phyloP scores from a whole-genome alignment of 1,140 invertebrate genomes.

The Philotrypesis tridentata region DNA sequence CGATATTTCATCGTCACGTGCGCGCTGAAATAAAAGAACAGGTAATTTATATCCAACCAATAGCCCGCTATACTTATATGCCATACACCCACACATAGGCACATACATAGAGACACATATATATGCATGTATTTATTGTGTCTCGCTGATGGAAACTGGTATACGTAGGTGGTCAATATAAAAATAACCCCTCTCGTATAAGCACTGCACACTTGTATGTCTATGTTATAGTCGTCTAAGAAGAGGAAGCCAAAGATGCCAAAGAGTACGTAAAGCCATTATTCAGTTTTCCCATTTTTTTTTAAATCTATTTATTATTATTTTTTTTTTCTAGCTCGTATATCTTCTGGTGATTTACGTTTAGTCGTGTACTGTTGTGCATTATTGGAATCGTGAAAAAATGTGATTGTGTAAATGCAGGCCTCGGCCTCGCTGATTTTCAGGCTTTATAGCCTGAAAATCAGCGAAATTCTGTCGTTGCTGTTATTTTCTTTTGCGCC shows the following conservation, averaged over 20 bases:
- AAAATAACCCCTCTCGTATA: not conserved
- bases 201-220: no score
- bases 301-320: no score
- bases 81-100: no score
- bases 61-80: not conserved
- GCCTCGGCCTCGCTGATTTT: no score
- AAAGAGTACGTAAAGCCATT: not conserved
- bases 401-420: not conserved
- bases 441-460: no score
- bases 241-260: not conserved
- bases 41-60: constrained; percentile 36
- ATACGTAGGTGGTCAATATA: constrained; percentile 28
- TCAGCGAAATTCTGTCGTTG: no score
- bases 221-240: not conserved
- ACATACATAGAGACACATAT: not conserved
- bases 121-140: constrained; percentile 1
- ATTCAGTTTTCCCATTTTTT: not conserved
- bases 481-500: not conserved
- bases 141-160: not conserved
- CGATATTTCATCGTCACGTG: constrained; percentile 43
- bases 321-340: not conserved
- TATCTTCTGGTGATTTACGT: not conserved
- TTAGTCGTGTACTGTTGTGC: not conserved
- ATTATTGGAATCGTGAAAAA: not conserved
- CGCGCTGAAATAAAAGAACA: not conserved